These are phyloP conservation scores for Clangula hyemalis DNA, from an alignment of 2,797 vertebrate genomes.

Conservation along the genomic window DNA sequence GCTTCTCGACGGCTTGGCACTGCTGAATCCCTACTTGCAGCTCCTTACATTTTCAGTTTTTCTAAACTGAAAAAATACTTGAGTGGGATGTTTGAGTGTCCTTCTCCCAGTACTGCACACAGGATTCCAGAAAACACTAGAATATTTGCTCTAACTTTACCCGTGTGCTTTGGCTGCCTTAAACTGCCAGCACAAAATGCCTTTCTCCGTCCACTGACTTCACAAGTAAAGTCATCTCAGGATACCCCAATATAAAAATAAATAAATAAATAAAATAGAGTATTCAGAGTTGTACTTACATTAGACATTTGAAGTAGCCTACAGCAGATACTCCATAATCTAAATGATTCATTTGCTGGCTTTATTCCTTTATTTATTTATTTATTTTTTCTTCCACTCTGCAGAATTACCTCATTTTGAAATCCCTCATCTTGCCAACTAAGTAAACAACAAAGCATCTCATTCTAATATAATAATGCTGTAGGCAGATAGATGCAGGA, in stretches of 20 bases:
- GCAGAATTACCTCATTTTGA: neutral
- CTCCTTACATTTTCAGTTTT: neutral
- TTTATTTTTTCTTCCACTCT: neutral
- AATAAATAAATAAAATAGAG: too few relatives aligned
- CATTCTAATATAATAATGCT: neutral
- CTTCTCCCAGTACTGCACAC: neutral
- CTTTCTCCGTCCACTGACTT: neutral
- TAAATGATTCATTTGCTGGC: neutral
- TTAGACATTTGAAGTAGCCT: neutral
- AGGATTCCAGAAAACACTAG: neutral
- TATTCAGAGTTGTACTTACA: neutral
- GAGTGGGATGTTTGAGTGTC: fast-evolving
- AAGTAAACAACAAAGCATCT: neutral
- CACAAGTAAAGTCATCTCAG: neutral
- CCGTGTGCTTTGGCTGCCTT: neutral
- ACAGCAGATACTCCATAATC: neutral
- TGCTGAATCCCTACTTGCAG: neutral
- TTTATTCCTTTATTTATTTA: neutral
- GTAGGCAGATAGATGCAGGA: fast-evolving
- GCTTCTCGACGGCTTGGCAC: neutral
- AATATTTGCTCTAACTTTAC: neutral
- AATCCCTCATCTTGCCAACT: neutral
- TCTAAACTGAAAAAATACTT: neutral
- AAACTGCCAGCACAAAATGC: neutral
- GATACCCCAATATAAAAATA: too few relatives aligned